phyloP scores from a whole-genome alignment of 2,888 invertebrate species.

The Hypomecis punctinalis region DNA sequence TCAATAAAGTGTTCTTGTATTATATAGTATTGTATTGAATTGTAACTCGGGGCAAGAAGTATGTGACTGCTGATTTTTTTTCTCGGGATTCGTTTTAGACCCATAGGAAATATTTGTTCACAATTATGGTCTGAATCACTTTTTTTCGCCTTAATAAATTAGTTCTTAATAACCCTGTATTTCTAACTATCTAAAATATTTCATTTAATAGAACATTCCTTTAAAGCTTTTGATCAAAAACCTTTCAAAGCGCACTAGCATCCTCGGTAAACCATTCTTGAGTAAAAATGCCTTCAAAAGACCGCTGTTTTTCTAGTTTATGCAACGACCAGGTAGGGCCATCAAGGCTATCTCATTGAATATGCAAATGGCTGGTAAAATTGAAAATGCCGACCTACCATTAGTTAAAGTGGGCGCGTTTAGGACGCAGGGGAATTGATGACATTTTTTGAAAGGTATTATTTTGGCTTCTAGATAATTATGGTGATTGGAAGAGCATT shows the following conservation, averaged over 20 bases:
- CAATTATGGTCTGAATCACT: no score
- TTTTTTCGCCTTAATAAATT: no score
- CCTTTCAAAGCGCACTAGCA: not conserved
- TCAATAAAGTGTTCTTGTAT: no score
- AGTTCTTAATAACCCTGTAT: no score
- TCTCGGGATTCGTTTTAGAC: no score
- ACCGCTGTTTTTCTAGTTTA: slow-evolving; percentile 32
- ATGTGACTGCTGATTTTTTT: no score
- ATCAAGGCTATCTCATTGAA: slow-evolving; percentile 68
- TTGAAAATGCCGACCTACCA: slow-evolving; percentile 70
- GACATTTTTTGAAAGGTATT: slow-evolving; percentile 37
- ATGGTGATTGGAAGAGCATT: slow-evolving; percentile 30
- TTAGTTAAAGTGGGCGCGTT: slow-evolving; percentile 51
- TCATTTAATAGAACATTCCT: no score
- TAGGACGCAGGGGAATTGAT: slow-evolving; percentile 35
- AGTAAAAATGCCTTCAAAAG: slow-evolving; percentile 17
- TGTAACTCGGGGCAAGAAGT: no score
- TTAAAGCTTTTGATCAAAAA: no score
- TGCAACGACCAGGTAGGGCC: slow-evolving; percentile 52
- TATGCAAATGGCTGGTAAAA: slow-evolving; percentile 75
- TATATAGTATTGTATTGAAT: no score
- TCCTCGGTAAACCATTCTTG: not conserved
- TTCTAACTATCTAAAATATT: no score
- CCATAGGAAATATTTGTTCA: no score
- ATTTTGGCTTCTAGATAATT: slow-evolving; percentile 27